A percentile compares a stretch with the other conserved stretches of the same genome.
These are phyloP conservation scores for Xyliphius kryptos DNA, from an alignment of 2,113 vertebrate genomes.

Conservation along the genomic window DNA sequence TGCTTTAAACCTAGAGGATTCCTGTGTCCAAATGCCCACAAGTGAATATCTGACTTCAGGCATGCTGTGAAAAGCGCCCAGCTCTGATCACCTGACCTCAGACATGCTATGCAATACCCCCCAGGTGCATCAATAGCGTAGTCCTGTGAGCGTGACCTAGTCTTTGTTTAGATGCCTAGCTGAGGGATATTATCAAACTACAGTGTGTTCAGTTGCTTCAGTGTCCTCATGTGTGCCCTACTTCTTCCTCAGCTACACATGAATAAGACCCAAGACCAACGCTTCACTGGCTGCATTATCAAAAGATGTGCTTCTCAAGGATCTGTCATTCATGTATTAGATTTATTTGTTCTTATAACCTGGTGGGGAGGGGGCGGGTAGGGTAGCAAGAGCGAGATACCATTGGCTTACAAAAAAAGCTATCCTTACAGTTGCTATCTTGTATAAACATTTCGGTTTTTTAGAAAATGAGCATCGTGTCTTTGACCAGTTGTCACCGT, in stretches of 20 bases:
- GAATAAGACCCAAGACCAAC: constrained; percentile 88
- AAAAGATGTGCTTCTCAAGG: constrained; percentile 59
- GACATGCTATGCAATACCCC: too few relatives aligned
- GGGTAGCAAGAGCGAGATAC: too few relatives aligned
- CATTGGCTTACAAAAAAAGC: too few relatives aligned
- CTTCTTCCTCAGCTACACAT: constrained; percentile 98
- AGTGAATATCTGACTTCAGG: too few relatives aligned
- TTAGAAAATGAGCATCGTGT: constrained; percentile 7
- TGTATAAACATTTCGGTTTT: not conserved
- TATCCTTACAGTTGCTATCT: not conserved
- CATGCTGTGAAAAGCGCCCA: too few relatives aligned
- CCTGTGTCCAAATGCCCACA: too few relatives aligned
- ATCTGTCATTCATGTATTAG: constrained; percentile 49
- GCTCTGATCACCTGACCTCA: too few relatives aligned
- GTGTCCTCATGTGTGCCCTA: constrained; percentile 95
- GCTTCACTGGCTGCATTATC: constrained; percentile 80
- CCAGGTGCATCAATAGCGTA: too few relatives aligned
- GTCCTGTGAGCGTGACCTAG: too few relatives aligned
- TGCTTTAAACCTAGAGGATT: too few relatives aligned
- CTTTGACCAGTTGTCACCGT: constrained; percentile 9
- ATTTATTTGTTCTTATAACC: constrained; percentile 69
- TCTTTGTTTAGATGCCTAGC: too few relatives aligned
- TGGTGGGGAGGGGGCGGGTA: constrained; percentile 35
- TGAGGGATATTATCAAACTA: constrained; percentile 49
- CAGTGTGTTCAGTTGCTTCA: constrained; percentile 71